phyloP scores from a whole-genome alignment of 2,888 invertebrate species.

The Coenonympha arcania region DNA sequence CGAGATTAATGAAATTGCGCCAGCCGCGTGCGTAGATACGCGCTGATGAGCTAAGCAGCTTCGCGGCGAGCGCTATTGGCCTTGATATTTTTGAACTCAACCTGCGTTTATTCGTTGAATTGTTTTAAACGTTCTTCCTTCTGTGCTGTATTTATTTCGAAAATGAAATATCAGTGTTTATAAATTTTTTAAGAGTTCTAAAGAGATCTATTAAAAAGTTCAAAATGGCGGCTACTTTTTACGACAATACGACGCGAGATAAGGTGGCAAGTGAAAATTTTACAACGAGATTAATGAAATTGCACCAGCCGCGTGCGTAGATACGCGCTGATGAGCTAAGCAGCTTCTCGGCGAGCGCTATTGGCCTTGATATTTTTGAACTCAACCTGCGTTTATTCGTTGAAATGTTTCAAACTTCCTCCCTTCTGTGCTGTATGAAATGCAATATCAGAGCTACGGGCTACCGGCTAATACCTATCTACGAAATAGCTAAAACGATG shows the following conservation, averaged over 20 bases:
- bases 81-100: background rate
- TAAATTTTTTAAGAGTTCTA: too few relatives aligned
- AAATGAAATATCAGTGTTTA: too few relatives aligned
- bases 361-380: background rate
- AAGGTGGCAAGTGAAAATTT: constrained; percentile 73
- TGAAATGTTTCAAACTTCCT: background rate
- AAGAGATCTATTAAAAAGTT: too few relatives aligned
- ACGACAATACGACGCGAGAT: constrained; percentile 72
- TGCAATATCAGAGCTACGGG: background rate
- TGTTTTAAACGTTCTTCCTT: background rate
- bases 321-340: constrained; percentile 24
- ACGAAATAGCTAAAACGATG: background rate
- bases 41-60: constrained; percentile 16
- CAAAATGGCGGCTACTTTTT: too few relatives aligned
- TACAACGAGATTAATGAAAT: constrained; percentile 69
- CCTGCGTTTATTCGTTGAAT: background rate
- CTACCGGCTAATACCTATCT: too few relatives aligned
- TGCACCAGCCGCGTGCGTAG: constrained; percentile 35
- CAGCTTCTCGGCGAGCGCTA: background rate
- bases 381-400: background rate
- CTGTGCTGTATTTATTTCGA: too few relatives aligned
- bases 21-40: constrained; percentile 31
- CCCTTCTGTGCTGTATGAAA: too few relatives aligned
- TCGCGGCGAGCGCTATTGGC: background rate
- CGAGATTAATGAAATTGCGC: constrained; percentile 67